Percentiles rank a stretch among this genome's conserved stretches.
phyloP scores from a whole-genome alignment of 1,140 invertebrate species.

The Pseudomyrmex pallidus region DNA sequence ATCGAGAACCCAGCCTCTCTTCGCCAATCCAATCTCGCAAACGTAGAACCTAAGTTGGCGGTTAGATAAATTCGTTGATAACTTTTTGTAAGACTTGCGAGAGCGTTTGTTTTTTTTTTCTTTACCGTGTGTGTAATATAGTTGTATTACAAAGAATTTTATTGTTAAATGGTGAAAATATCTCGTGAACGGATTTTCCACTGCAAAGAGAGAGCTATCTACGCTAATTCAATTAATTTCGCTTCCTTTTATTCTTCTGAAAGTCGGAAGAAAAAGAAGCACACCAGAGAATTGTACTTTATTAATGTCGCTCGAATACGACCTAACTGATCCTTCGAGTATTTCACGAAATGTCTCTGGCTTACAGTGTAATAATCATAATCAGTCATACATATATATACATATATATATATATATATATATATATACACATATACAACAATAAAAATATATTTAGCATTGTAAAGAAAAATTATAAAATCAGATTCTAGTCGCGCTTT shows the following conservation, averaged over 20 bases:
- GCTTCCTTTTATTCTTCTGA: constrained; percentile 21
- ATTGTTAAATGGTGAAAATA: constrained; percentile 19
- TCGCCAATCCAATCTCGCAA: background rate
- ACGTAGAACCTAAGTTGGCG: constrained; percentile 33
- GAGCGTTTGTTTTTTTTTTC: too few species aligned
- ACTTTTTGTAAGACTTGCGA: too few species aligned
- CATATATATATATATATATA: too few species aligned
- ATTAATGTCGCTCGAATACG: constrained; percentile 38
- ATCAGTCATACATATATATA: background rate
- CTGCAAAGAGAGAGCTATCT: background rate
- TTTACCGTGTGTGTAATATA: too few species aligned
- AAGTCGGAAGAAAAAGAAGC: background rate
- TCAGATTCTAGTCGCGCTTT: background rate
- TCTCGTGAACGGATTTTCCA: background rate
- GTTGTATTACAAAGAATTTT: background rate
- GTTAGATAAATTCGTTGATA: constrained; percentile 11
- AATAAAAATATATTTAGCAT: background rate
- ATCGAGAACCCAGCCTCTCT: constrained; percentile 37
- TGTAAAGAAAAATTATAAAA: background rate
- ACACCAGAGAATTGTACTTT: constrained; percentile 17
- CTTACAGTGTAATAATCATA: constrained; percentile 27
- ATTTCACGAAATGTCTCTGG: background rate
- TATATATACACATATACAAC: too few species aligned
- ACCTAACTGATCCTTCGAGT: constrained; percentile 26
- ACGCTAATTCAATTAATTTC: constrained; percentile 42